phyloP scores from a whole-genome alignment of 2,797 vertebrate species.

The Propithecus perrieri region DNA sequence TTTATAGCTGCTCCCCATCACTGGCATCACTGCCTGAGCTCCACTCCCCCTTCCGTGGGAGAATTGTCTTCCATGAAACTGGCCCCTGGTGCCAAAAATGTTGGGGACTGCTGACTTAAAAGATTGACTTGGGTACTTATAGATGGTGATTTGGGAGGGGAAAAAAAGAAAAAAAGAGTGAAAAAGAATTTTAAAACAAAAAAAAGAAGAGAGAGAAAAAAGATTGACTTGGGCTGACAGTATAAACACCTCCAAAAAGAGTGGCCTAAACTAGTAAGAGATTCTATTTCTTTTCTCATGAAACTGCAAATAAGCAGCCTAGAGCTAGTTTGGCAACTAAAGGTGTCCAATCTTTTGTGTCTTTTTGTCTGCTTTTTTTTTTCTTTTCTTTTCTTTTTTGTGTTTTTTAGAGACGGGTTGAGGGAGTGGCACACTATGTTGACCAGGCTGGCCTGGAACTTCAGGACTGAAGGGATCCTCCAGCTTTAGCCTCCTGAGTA shows the following conservation, averaged over 20 bases:
- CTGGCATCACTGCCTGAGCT: too few relatives aligned
- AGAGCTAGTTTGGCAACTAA: background rate
- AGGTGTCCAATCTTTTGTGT: background rate
- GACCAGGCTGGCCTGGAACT: background rate
- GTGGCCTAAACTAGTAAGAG: background rate
- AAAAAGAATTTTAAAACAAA: too few relatives aligned
- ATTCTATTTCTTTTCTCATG: background rate
- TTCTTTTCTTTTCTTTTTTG: background rate
- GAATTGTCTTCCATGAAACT: too few relatives aligned
- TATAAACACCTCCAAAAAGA: background rate
- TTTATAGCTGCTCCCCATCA: too few relatives aligned
- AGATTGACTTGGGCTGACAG: background rate
- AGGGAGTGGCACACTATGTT: background rate
- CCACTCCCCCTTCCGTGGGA: too few relatives aligned
- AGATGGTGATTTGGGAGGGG: too few relatives aligned
- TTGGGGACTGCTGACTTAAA: background rate
- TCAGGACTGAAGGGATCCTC: background rate
- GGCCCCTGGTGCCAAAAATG: too few relatives aligned
- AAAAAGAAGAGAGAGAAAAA: background rate
- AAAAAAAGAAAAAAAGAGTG: too few relatives aligned
- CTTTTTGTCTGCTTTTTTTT: background rate
- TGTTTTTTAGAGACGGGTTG: background rate
- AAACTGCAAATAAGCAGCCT: background rate
- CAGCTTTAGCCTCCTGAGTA: background rate
- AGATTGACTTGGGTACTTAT: background rate